These are phyloP conservation scores for Drosophila fungiperda DNA, from an alignment of 2,888 invertebrate species.

Conservation along the genomic window DNA sequence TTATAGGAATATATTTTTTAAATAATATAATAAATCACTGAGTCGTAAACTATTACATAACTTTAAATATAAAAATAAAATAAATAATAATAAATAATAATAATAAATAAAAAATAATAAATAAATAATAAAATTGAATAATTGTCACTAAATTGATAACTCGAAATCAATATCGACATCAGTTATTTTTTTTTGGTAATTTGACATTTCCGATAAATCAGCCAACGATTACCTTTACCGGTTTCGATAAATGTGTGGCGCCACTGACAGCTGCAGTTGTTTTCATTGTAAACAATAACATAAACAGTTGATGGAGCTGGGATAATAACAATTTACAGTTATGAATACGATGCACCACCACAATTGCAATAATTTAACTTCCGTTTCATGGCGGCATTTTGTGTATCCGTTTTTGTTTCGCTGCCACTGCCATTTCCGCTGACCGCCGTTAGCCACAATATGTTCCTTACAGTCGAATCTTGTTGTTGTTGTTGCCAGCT, in stretches of 20 bases:
- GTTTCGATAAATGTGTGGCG: conserved; percentile 20
- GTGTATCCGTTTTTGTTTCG: conserved; percentile 71
- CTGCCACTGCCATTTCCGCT: conserved; percentile 68
- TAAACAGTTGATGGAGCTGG: conserved; percentile 11
- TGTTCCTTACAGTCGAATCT: conserved; percentile 51
- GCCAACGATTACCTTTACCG: neutral
- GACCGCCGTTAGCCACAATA: conserved; percentile 57
- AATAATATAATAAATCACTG: neutral
- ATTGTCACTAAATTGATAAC: neutral
- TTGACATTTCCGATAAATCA: conserved; percentile 9
- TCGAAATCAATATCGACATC: neutral
- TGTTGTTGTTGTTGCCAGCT: conserved; percentile 14
- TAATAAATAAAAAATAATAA: no score
- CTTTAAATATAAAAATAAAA: neutral
- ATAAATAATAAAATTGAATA: neutral
- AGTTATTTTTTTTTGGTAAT: neutral
- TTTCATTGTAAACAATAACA: conserved; percentile 33
- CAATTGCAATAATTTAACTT: conserved; percentile 79
- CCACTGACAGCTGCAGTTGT: conserved; percentile 17
- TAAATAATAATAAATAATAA: no score
- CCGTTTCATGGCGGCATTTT: conserved; percentile 75
- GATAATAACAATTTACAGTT: conserved; percentile 61
- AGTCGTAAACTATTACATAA: no score
- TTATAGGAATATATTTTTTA: neutral
- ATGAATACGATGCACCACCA: conserved; percentile 67